Conservation (phyloP, 2,113 vertebrate species). For the Axis porcinus region DNA sequence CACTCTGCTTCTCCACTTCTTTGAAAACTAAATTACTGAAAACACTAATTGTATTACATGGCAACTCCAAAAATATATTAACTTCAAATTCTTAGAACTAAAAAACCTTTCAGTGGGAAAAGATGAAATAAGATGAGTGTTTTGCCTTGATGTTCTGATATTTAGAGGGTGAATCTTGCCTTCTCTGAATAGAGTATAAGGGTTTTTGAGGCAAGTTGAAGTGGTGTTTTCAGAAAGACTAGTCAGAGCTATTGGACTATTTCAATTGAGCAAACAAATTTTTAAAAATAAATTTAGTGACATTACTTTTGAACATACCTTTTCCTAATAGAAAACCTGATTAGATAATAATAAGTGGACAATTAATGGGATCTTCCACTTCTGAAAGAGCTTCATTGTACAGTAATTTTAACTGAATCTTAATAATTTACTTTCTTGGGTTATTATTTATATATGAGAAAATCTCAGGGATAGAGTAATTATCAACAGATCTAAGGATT, state of each 20-base stretch:
- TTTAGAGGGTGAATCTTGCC: neutral
- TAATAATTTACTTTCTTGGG: neutral
- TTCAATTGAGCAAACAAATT: neutral
- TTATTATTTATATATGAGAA: neutral
- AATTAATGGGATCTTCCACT: neutral
- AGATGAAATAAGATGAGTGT: neutral
- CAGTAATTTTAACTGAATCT: neutral
- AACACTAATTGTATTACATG: neutral
- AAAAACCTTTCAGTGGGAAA: neutral
- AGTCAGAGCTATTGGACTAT: neutral
- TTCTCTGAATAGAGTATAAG: neutral
- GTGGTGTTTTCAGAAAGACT: neutral
- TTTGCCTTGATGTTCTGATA: neutral
- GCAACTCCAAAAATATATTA: neutral
- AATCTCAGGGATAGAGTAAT: neutral
- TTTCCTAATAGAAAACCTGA: neutral
- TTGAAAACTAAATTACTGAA: neutral
- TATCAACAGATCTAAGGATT: neutral
- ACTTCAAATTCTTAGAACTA: slow-evolving; percentile 23
- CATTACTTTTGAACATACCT: neutral
- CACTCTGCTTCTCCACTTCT: neutral
- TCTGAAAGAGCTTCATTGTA: neutral
- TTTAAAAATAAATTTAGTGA: neutral
- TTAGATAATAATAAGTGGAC: neutral
- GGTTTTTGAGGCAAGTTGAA: neutral